phyloP scores from a whole-genome alignment of 2,888 invertebrate species.

The Cheilosia grossa region DNA sequence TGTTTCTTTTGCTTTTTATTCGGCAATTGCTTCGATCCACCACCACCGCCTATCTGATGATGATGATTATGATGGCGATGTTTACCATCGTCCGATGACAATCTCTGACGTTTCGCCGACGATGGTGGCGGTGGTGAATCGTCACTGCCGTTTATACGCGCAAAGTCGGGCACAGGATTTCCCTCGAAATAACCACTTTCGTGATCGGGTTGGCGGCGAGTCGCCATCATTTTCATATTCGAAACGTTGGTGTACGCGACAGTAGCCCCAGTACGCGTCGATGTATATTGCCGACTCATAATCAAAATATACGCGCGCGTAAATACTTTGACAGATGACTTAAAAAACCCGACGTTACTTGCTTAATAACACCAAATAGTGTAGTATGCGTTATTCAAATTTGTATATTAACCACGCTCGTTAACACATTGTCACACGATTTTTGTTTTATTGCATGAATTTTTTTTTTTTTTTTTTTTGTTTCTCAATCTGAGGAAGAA shows the following conservation, averaged over 20 bases:
- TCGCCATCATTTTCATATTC: conserved; percentile 84
- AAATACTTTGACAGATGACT: conserved; percentile 27
- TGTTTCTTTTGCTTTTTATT: conserved; percentile 64
- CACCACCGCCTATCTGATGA: conserved; percentile 39
- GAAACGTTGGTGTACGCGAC: conserved; percentile 46
- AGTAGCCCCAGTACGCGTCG: conserved; percentile 55
- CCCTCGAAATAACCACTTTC: conserved; percentile 94
- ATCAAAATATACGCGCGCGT: conserved; percentile 36
- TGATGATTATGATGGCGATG: conserved; percentile 34
- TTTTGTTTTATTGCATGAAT: not conserved
- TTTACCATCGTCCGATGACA: conserved; percentile 57
- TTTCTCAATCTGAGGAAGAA: not conserved
- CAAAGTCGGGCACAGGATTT: conserved; percentile 80
- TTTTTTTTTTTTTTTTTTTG: conserved; percentile 2
- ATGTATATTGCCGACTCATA: conserved; percentile 64
- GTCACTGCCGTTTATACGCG: conserved; percentile 57
- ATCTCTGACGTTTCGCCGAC: conserved; percentile 74
- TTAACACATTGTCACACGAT: conserved; percentile 59
- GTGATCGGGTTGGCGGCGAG: conserved; percentile 88
- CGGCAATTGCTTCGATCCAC: conserved; percentile 28
- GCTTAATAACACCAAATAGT: conserved; percentile 8
- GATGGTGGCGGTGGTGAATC: conserved; percentile 43
- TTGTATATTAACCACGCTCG: conserved; percentile 2
- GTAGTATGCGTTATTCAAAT: conserved; percentile 1
- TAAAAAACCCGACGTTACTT: conserved; percentile 13